Conservation (phyloP, 2,888 invertebrate genomes). For the Nephrocerus scutellatus region DNA sequence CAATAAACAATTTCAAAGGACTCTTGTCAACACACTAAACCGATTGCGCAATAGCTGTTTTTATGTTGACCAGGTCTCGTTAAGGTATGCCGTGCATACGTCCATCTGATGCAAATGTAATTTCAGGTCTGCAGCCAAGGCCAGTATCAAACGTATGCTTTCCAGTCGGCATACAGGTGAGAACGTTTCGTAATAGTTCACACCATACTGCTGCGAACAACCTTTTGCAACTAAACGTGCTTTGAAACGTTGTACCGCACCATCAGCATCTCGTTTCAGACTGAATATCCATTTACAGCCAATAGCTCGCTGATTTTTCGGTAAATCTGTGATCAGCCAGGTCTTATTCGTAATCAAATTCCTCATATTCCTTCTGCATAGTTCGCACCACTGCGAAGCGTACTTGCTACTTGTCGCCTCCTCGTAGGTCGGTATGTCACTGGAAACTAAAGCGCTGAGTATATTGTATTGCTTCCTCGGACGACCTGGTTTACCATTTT, state of each 20-base stretch:
- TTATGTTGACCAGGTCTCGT: constrained; percentile 11
- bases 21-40: constrained; percentile 14
- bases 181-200: constrained; percentile 21
- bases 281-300: constrained; percentile 20
- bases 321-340: constrained; percentile 18
- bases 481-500: constrained; percentile 18
- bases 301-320: constrained; percentile 14
- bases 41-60: no score
- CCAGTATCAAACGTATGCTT: constrained; percentile 18
- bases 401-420: constrained; percentile 15
- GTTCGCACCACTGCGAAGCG: constrained; percentile 16
- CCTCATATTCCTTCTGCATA: constrained; percentile 17
- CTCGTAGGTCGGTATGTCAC: constrained; percentile 13
- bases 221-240: constrained; percentile 18
- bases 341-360: constrained; percentile 18
- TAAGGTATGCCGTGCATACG: constrained; percentile 19
- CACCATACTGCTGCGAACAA: constrained; percentile 15
- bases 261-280: constrained; percentile 14
- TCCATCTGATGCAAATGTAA: constrained; percentile 21
- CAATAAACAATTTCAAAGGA: constrained; percentile 6
- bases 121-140: constrained; percentile 17
- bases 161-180: constrained; percentile 19
- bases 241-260: constrained; percentile 19
- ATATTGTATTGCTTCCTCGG: constrained; percentile 18
- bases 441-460: constrained; percentile 10